Conservation (phyloP, 2,113 vertebrate species). For the Macaca mulatta region DNA sequence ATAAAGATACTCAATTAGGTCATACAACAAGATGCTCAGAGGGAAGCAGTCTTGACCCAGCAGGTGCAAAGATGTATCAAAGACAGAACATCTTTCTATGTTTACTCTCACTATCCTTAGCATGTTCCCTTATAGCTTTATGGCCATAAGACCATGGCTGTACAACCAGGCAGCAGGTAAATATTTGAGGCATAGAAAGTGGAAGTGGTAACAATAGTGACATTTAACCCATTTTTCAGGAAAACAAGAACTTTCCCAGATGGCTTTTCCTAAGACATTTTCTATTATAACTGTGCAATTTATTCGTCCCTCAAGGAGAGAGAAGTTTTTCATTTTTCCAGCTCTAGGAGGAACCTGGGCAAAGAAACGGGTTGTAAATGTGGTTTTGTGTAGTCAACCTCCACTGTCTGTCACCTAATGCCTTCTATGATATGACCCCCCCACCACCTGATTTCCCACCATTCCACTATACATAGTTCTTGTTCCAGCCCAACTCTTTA, state of each 20-base stretch:
- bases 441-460: background rate
- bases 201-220: background rate
- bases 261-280: background rate
- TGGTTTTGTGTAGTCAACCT: background rate
- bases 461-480: background rate
- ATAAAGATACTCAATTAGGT: background rate
- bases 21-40: background rate
- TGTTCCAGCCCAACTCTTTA: background rate
- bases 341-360: background rate
- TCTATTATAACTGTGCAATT: background rate
- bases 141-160: background rate
- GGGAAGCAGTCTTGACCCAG: background rate
- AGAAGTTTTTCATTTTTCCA: background rate
- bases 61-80: background rate
- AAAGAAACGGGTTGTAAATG: background rate
- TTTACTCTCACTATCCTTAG: background rate
- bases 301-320: background rate
- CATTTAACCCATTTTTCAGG: background rate
- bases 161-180: background rate
- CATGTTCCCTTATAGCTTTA: background rate
- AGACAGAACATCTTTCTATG: background rate
- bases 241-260: background rate
- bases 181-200: background rate
- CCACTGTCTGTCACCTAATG: background rate
- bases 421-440: background rate